Evolutionary conservation across 2,888 invertebrate genomes (phyloP), one percentile per base, ranked within the genome.

Genomic region (Morpho deidamia): DNA sequence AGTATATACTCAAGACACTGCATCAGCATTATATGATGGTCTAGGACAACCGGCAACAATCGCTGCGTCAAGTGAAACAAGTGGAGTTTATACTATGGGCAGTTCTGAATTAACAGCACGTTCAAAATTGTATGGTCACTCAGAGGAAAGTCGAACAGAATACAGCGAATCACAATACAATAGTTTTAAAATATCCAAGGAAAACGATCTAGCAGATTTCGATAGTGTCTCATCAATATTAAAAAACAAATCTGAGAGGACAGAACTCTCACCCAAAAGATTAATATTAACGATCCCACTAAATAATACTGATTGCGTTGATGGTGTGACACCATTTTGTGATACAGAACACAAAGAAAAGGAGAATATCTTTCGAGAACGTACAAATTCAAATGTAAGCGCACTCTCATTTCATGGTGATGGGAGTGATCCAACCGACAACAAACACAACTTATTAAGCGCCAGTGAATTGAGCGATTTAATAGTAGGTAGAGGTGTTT

Each of bases 351-450:
- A 90, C 64, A 87, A 83, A 64, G 79, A 81, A 42, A 89, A 90
- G 63, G 84, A 85, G 62, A 83, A 76, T 50, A 69, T 77, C 46
- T 94, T 93, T 71, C 86, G 94, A 55, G 89, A 93, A 70, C 85
- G 94, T 53, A 94, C 95, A 40, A 95, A 95, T 71, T 96, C 96
- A 1, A 94, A 94, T 66, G 92, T 95, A 0, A 96, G 96, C 75
- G 93, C 93, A n/a, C 90, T 92, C 34, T 96, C 96, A 47, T 96
- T 96, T 75, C 93, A 95, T 45, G 96, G 96, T 3, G 96, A 96
- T 70, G 96, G 96, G n/a, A 96, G 96, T 71, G 96, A 96, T 78
- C 96, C 96, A 3, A 94, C 96, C 1, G 95, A 95, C 71, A 93
- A 92, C 60, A 93, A 93, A 65, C 95, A 94, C 61, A 93, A 94